phyloP scores from a whole-genome alignment of 2,888 invertebrate species.

The Dolichopus griseipennis region DNA sequence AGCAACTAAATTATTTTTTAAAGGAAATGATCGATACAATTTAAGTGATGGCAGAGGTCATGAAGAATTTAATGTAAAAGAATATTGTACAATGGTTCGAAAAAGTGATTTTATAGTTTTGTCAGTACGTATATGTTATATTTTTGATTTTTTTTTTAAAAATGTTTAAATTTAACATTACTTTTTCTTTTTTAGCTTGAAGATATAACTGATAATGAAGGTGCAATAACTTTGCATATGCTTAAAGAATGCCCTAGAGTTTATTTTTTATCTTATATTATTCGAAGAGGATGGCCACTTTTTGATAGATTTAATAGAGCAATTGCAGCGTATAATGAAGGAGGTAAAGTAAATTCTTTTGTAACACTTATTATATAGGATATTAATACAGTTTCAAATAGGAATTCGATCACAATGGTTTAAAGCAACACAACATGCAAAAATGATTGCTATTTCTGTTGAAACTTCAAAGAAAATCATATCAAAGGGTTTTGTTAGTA shows the following conservation, averaged over 20 bases:
- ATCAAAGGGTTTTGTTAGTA: background rate
- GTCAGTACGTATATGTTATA: background rate
- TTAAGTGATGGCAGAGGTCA: slow-evolving; percentile 11
- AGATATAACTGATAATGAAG: slow-evolving; percentile 24
- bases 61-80: background rate
- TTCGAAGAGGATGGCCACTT: slow-evolving; percentile 43
- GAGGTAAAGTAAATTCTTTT: slow-evolving; percentile 3
- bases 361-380: too few relatives aligned
- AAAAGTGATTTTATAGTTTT: slow-evolving; percentile 11
- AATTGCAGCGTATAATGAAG: slow-evolving; percentile 15
- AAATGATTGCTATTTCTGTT: background rate
- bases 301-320: slow-evolving; percentile 22
- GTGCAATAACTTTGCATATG: slow-evolving; percentile 37
- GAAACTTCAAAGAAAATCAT: background rate
- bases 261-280: slow-evolving; percentile 43
- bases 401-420: background rate
- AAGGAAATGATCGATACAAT: background rate
- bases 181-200: background rate
- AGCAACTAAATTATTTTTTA: slow-evolving; percentile 25
- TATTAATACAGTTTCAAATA: background rate
- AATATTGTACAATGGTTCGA: slow-evolving; percentile 20
- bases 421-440: background rate
- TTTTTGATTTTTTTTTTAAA: too few relatives aligned
- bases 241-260: slow-evolving; percentile 44
- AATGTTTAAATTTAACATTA: background rate